These are phyloP conservation scores for Tetraodon nigroviridis DNA, from an alignment of 2,113 vertebrate genomes.

Conservation along the genomic window DNA sequence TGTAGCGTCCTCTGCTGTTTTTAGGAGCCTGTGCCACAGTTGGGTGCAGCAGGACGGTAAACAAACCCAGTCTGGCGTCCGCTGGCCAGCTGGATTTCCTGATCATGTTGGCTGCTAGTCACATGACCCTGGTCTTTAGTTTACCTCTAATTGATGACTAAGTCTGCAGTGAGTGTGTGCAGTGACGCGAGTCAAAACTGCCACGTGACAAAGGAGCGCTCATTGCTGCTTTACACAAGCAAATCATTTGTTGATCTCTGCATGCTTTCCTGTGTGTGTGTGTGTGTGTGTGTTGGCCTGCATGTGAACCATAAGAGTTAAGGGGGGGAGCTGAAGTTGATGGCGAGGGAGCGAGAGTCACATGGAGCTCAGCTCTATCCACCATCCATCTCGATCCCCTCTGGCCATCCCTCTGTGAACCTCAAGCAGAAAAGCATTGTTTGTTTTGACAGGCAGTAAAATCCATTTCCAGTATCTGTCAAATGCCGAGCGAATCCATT, in stretches of 20 bases:
- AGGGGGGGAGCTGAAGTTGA: constrained; percentile 11
- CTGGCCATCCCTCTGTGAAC: constrained; percentile 20
- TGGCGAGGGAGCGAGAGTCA: constrained; percentile 15
- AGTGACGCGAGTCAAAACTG: constrained; percentile 5
- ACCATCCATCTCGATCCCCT: constrained; percentile 37
- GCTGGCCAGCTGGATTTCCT: no score
- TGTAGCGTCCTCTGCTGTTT: no score
- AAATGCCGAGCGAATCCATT: constrained; percentile 32
- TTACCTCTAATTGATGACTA: background rate
- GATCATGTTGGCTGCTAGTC: background rate
- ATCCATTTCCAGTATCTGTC: constrained; percentile 53
- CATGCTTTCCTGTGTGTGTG: background rate
- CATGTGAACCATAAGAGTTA: constrained; percentile 13
- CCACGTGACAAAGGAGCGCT: background rate
- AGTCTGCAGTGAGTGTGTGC: background rate
- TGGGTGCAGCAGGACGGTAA: no score
- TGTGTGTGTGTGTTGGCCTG: constrained; percentile 14
- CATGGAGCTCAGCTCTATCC: constrained; percentile 8
- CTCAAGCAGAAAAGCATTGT: constrained; percentile 33
- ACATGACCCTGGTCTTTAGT: background rate
- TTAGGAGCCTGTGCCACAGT: no score
- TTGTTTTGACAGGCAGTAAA: constrained; percentile 58
- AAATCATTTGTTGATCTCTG: background rate
- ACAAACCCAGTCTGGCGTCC: no score
- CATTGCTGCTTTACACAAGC: no score